Conservation (phyloP, 1,140 invertebrate species). For the Drosophila guanche region DNA sequence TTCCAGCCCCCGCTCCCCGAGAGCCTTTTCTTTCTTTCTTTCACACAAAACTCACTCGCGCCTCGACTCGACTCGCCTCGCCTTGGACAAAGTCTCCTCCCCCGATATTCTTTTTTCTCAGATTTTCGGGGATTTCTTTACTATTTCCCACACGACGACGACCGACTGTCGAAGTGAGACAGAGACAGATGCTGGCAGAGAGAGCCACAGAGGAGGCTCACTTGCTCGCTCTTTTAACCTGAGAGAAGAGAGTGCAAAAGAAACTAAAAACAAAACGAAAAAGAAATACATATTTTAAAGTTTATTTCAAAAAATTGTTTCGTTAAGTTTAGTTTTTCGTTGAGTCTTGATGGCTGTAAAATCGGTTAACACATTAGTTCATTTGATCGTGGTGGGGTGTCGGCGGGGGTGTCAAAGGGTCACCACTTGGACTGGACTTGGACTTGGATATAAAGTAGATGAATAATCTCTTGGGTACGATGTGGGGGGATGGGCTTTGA, state of each 20-base stretch:
- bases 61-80: constrained; percentile 47
- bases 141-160: constrained; percentile 22
- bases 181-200: constrained; percentile 53
- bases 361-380: constrained; percentile 70
- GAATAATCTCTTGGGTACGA: constrained; percentile 52
- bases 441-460: constrained; percentile 50
- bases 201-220: constrained; percentile 36
- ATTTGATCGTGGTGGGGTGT: constrained; percentile 23
- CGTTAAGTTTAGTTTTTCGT: constrained; percentile 45
- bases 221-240: constrained; percentile 68
- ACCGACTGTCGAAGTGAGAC: constrained; percentile 37
- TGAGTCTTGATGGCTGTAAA: constrained; percentile 61
- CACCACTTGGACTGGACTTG: constrained; percentile 49
- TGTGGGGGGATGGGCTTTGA: constrained; percentile 26
- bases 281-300: constrained; percentile 61
- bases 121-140: constrained; percentile 20
- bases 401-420: constrained; percentile 14
- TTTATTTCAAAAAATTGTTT: constrained; percentile 58
- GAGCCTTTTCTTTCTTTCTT: constrained; percentile 28
- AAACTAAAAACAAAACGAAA: constrained; percentile 74
- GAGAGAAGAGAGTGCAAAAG: constrained; percentile 79
- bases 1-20: constrained; percentile 41
- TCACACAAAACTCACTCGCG: constrained; percentile 69
- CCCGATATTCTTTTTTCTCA: constrained; percentile 26
- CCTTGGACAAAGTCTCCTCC: constrained; percentile 30